Base-by-base conservation (phyloP, 2,797 vertebrate genomes). In the Sebastes diaconus region DNA sequence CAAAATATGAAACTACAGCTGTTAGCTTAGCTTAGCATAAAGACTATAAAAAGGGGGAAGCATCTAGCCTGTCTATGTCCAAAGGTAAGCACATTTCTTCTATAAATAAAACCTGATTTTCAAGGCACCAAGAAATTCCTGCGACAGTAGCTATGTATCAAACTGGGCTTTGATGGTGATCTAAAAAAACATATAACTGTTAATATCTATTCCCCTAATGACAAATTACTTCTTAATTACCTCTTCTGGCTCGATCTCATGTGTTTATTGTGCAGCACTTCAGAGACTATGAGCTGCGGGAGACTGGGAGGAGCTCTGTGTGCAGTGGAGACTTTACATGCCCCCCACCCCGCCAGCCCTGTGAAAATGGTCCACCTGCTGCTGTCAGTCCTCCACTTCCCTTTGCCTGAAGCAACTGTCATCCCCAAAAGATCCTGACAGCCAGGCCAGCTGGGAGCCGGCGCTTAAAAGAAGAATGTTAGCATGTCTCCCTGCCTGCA, bases 401-500 rank as follows among this genome's bases (percentile, higher is more conserved):
- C 83, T 92, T 80, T 83, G 79, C 86, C 79, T 66, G 86, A 88
- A 90, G 92, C 93, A 94, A 87, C 93, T 94, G 94, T 92, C 90
- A 91, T 91, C 90, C 92, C 92, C 91, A 82, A 93, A 94, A 83
- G 93, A 92, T 87, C 91, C 85, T 85, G 90, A 87, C 6, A 75
- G 79, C 89, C 29, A 27, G 75, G 81, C 92, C 95, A 95, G 94
- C 94, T 95, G 95, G 93, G 87, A 92, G 90, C 88, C 86, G 87
- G 79, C 57, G 67, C 93, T 94, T 94, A 84, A 92, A 94, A 95
- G 93, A 94, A 96, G 94, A 95, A 86, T 90, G 92, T 85, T 85
- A 90, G 88, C 89, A 81, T 88, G 90, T 92, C 90, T 89, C 89
- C 79, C 81, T 75, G 80, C 90, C 81, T 92, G 94, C 84, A 83